Evolutionary conservation across 2,113 vertebrate species (phyloP).

Genomic region (Setophaga coronata): DNA sequence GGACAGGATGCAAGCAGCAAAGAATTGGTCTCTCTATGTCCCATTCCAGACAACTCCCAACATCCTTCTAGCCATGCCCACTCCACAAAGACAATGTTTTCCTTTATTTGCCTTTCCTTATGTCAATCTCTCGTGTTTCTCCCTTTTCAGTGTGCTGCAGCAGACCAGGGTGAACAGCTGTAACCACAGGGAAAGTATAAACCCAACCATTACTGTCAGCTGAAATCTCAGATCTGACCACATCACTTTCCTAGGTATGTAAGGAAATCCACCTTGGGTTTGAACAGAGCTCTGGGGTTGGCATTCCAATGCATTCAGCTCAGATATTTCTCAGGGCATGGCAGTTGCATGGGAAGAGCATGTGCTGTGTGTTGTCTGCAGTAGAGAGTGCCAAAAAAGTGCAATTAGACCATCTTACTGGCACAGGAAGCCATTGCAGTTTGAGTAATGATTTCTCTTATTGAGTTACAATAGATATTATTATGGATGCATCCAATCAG

Average conservation of each 20-base stretch:
- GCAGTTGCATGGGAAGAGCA: background rate
- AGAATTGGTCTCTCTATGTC: background rate
- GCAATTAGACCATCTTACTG: background rate
- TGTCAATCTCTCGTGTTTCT: background rate
- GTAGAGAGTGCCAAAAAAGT: background rate
- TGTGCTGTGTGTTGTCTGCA: accelerated
- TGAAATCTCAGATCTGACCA: background rate
- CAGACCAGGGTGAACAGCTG: background rate
- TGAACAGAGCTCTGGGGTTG: background rate
- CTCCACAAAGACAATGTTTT: background rate
- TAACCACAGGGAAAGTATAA: background rate
- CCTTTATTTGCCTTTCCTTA: background rate
- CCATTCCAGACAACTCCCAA: background rate
- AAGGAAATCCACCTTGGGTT: background rate
- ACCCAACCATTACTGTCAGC: background rate
- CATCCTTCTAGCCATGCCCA: background rate
- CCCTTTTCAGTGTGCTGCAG: background rate
- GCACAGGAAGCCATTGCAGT: background rate
- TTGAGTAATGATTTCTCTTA: background rate
- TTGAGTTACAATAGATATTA: background rate
- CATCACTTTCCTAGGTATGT: background rate
- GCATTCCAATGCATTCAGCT: background rate
- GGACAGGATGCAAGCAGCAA: background rate
- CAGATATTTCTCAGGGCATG: background rate
- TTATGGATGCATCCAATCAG: background rate